A percentile compares a stretch with the other conserved stretches of the same genome.
Evolutionary conservation across 2,113 vertebrate genomes (phyloP).

Genomic region (Oceanodroma tethys): DNA sequence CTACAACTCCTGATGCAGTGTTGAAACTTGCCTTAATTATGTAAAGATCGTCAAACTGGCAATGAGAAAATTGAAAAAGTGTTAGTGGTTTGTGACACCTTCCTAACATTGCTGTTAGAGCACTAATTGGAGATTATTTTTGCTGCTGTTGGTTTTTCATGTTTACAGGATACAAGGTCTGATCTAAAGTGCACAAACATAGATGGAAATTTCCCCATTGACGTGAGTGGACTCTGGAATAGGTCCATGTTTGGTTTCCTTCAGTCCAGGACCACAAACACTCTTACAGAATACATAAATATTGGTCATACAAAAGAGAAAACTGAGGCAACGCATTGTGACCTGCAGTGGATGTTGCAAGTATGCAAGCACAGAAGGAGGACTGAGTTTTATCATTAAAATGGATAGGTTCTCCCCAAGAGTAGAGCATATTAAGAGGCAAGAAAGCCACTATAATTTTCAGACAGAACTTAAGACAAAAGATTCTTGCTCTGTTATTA

Average conservation of each 20-base stretch:
- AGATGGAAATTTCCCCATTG: neutral
- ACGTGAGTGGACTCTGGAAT: neutral
- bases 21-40: neutral
- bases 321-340: neutral
- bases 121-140: neutral
- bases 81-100: neutral
- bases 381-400: neutral
- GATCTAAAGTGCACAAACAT: neutral
- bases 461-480: neutral
- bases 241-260: neutral
- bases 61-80: neutral
- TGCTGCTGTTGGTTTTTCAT: neutral
- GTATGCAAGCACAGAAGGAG: neutral
- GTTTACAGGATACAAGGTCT: neutral
- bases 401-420: neutral
- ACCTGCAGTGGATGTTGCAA: neutral
- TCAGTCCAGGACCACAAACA: neutral
- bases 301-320: neutral
- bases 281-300: neutral
- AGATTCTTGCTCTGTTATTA: neutral
- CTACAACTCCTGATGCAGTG: neutral
- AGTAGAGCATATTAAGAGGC: neutral
- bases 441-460: neutral
- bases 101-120: neutral
- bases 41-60: neutral